Conservation (phyloP, 53 echinoderm and acorn worm genomes). For the Actinopyga echinites region DNA sequence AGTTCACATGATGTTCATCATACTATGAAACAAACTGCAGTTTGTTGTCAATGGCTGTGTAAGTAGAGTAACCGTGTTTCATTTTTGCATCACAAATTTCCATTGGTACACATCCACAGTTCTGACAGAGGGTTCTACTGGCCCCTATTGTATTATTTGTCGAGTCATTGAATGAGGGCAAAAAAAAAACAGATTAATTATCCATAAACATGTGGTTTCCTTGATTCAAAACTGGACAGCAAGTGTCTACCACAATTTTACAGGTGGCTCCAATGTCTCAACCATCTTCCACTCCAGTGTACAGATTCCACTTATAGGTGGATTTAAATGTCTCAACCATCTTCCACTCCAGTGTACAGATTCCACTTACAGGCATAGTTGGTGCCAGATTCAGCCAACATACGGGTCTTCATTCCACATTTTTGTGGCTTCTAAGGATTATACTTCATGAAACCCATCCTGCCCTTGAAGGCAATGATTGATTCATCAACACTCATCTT, state of each 20-base stretch:
- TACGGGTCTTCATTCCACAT: not conserved
- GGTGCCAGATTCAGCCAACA: not conserved
- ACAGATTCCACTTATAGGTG: too few relatives aligned
- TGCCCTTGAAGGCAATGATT: slow-evolving; percentile 2
- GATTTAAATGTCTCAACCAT: not conserved
- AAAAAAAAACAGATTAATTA: not conserved
- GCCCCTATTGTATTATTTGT: too few relatives aligned
- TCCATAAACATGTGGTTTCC: not conserved
- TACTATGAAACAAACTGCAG: too few relatives aligned
- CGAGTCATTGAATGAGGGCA: too few relatives aligned
- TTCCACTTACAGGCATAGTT: not conserved
- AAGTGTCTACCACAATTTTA: not conserved
- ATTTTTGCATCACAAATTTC: too few relatives aligned
- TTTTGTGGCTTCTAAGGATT: not conserved
- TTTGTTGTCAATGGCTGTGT: too few relatives aligned
- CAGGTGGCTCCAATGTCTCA: too few relatives aligned
- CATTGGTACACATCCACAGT: too few relatives aligned
- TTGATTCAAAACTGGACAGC: not conserved
- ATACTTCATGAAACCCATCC: not conserved
- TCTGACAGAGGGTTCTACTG: too few relatives aligned
- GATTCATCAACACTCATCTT: not conserved
- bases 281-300: not conserved
- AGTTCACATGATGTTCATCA: too few relatives aligned
- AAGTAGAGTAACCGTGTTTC: too few relatives aligned
- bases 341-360: too few relatives aligned